Evolutionary conservation across 2,888 invertebrate species (phyloP), one percentile per base, ranked within the genome.

Genomic region (Antheraea assamensis): DNA sequence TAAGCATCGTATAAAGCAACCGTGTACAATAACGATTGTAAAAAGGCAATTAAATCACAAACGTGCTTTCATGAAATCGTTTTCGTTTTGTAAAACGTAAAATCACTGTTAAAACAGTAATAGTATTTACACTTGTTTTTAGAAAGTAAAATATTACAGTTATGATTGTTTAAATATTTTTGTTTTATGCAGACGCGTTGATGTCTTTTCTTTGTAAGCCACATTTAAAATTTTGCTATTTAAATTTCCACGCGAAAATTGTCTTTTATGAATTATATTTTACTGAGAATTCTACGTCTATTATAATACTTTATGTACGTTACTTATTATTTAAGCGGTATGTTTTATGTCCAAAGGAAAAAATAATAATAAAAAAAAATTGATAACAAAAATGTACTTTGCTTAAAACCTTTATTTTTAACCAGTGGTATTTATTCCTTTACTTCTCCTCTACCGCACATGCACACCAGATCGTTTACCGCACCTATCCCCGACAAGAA

Each of bases 101-200:
- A 30, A 2, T 30, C 5, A 64, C 61, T 30, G 61, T 64, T 64
- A 64, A 64, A 30, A 64, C 17, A 17, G 27, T 64, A 30, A 64
- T 17, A 27, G 5, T 64, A 64, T 30, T 27, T 64, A 61, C 27
- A 61, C 17, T 30, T 64, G 61, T 30, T 24, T 70, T 70, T 70
- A 70, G 47, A 70, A 70, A 70, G 52, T 52, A 71, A 27, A 52
- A 52, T 15, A n/a, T 10, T 10, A 71, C 71, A 49, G 19, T 49
- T 17, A 47, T 19, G 27, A 30, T 4, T 15, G 2, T 71, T 30
- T 42, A 27, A 52, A 7, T 17, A 19, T 15, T 35, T 70, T 42
- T 42, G 42, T 42, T 7, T 42, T 27, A 24, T 49, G 24, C 47
- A 42, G 27, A 70, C 35, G 21, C 27, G 42, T 70, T 70, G 70